These are phyloP conservation scores for Alosa sapidissima DNA, from an alignment of 2,797 vertebrate genomes.

Conservation along the genomic window DNA sequence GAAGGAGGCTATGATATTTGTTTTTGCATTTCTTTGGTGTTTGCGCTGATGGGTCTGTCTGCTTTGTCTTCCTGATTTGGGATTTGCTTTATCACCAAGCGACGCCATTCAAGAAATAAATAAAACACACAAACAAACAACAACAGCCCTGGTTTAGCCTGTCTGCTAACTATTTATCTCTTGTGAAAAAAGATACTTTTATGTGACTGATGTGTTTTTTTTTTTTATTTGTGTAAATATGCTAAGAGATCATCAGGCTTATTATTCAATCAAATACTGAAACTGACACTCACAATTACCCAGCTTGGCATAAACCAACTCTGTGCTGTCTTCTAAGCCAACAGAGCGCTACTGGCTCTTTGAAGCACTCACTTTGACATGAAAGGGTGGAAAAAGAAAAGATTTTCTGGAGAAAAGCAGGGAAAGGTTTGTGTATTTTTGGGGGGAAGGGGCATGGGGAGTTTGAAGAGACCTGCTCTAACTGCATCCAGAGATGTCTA, in stretches of 20 bases:
- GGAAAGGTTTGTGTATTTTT: slow-evolving; percentile 17
- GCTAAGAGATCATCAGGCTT: neutral
- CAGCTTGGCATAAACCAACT: neutral
- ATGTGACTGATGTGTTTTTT: neutral
- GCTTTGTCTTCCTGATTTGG: neutral
- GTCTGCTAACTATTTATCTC: neutral
- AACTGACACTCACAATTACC: slow-evolving; percentile 1
- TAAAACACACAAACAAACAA: neutral
- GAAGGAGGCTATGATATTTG: neutral
- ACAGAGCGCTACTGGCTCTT: neutral
- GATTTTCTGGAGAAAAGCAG: neutral
- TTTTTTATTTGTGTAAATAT: neutral
- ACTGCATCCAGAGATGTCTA: slow-evolving; percentile 27
- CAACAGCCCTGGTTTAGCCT: neutral
- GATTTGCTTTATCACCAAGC: neutral
- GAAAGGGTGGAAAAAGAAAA: neutral
- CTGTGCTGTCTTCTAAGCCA: neutral
- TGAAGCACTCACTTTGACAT: neutral
- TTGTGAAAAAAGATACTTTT: neutral
- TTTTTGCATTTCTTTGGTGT: neutral
- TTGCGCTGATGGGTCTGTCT: neutral
- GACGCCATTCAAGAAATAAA: neutral
- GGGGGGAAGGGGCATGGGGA: neutral
- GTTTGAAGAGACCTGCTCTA: slow-evolving; percentile 7
- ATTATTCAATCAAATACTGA: neutral